These are phyloP conservation scores for Peromyscus attwateri DNA, from an alignment of 2,797 vertebrate species.

Conservation along the genomic window DNA sequence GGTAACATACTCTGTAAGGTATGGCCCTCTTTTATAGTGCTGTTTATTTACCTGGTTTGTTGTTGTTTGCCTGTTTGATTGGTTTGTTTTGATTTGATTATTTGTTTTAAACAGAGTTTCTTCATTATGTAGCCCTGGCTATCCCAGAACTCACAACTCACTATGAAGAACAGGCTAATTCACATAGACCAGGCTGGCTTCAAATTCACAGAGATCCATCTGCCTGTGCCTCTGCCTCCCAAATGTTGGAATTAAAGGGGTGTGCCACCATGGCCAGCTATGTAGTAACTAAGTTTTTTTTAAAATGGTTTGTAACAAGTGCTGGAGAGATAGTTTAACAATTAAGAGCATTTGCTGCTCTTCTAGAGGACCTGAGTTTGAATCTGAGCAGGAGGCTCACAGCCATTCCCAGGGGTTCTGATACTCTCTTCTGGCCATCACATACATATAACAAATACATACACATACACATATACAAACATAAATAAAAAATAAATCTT, in stretches of 20 bases:
- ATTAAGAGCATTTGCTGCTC: background rate
- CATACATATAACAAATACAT: background rate
- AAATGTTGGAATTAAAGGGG: background rate
- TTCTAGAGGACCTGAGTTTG: background rate
- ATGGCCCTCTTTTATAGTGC: slow-evolving; percentile 31
- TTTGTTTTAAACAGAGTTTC: background rate
- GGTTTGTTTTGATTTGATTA: background rate
- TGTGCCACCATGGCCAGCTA: background rate
- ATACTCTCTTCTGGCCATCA: background rate
- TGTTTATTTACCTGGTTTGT: background rate
- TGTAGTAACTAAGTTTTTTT: background rate
- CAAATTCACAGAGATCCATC: background rate
- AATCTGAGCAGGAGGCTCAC: background rate
- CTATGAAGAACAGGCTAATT: background rate
- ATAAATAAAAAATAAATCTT: background rate
- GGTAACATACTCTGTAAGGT: background rate
- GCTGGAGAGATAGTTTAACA: background rate
- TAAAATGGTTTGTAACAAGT: background rate
- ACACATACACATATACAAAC: background rate
- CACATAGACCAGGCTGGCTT: background rate
- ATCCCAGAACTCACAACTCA: background rate
- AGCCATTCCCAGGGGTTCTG: background rate
- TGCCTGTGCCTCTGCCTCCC: background rate
- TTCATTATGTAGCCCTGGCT: background rate
- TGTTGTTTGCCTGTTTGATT: background rate